phyloP scores from a whole-genome alignment of 1,140 invertebrate species.

The Drosophila mojavensis region DNA sequence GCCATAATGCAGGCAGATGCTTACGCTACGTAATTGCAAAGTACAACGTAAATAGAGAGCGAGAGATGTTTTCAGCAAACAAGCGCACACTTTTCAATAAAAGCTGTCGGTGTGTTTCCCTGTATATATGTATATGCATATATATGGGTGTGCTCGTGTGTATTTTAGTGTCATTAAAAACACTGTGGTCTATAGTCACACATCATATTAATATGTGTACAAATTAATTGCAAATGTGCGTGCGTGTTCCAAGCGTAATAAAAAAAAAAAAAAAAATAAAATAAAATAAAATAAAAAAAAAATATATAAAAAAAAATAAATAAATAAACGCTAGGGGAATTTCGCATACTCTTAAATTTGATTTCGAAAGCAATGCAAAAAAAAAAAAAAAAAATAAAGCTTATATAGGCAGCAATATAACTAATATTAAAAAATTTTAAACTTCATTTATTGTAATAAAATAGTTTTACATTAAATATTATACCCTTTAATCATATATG shows the following conservation, averaged over 20 bases:
- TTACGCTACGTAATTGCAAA: conserved; percentile 7
- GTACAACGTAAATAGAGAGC: conserved; percentile 3
- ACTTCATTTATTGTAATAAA: no score
- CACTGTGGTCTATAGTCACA: conserved; percentile 27
- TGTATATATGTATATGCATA: no score
- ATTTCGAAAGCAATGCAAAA: background rate
- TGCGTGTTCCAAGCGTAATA: conserved; percentile 32
- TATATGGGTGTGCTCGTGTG: background rate
- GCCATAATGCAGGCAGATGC: conserved; percentile 11
- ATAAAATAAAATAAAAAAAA: no score
- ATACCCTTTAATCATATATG: no score
- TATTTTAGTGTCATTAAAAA: conserved; percentile 32
- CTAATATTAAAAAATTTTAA: no score
- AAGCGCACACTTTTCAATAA: background rate
- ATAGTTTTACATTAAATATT: no score
- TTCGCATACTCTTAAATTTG: conserved; percentile 22
- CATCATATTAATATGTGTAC: conserved; percentile 47
- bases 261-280: conserved; percentile 6
- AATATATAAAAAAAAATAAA: background rate
- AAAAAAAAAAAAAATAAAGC: background rate
- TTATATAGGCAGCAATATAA: background rate
- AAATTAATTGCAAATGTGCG: conserved; percentile 53
- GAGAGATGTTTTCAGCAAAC: background rate
- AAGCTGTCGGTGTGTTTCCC: background rate
- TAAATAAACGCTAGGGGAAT: background rate